These are phyloP conservation scores for Drosophila carrolli DNA, from an alignment of 1,140 invertebrate species.

Conservation along the genomic window DNA sequence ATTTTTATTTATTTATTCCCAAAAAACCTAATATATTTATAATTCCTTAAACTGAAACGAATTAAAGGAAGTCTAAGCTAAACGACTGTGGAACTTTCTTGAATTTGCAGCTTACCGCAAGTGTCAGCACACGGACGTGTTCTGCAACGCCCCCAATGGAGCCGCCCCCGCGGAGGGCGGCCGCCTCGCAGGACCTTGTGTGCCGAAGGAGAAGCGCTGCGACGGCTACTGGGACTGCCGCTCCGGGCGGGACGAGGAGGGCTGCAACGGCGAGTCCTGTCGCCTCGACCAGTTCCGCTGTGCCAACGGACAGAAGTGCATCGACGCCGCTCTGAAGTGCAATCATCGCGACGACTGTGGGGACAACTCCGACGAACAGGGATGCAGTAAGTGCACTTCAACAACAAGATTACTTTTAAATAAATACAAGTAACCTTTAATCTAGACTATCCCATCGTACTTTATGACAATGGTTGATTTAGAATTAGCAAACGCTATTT, in stretches of 20 bases:
- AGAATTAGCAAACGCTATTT: no score
- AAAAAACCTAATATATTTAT: no score
- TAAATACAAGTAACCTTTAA: no score
- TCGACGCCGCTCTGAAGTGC: conserved; percentile 92
- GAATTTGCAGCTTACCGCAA: conserved; percentile 91
- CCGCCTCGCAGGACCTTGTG: conserved; percentile 89
- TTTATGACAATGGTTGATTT: no score
- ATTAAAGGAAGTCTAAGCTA: background rate
- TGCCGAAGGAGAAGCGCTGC: conserved; percentile 94
- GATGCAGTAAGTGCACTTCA: conserved; percentile 88
- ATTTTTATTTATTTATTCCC: no score
- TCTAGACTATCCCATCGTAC: no score
- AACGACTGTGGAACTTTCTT: background rate
- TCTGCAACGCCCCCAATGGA: conserved; percentile 87
- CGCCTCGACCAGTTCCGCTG: conserved; percentile 95
- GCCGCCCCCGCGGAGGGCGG: conserved; percentile 84
- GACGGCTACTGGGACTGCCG: conserved; percentile 95
- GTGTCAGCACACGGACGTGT: conserved; percentile 93
- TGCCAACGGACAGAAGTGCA: conserved; percentile 92
- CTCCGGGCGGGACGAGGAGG: conserved; percentile 93
- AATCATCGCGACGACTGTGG: conserved; percentile 95
- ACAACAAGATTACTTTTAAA: no score
- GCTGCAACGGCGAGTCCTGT: conserved; percentile 90
- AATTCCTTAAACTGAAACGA: background rate
- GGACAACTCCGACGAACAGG: conserved; percentile 95